A percentile compares a stretch with the other conserved stretches of the same genome.
Conservation (phyloP, 2,797 vertebrate species). For the Pelodytes ibericus region DNA sequence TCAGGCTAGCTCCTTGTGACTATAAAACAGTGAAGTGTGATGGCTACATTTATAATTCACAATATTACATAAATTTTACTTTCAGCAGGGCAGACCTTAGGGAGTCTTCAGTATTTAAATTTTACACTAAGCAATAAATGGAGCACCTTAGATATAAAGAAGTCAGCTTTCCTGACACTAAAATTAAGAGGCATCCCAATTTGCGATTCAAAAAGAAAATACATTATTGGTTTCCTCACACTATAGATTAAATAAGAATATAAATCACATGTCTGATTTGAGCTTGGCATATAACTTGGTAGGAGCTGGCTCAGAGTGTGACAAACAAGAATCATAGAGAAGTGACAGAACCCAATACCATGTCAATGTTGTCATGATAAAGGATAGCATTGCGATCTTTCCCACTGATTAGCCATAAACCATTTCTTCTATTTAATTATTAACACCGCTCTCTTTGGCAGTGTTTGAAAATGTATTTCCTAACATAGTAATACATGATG, state of each 20-base stretch:
- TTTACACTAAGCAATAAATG: constrained; percentile 59
- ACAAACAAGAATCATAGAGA: constrained; percentile 65
- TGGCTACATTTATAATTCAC: constrained; percentile 61
- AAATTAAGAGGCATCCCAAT: constrained; percentile 62
- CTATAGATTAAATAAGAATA: constrained; percentile 74
- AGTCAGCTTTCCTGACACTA: constrained; percentile 60
- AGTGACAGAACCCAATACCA: constrained; percentile 67
- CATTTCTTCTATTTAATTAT: constrained; percentile 64
- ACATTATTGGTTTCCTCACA: constrained; percentile 67
- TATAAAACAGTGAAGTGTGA: constrained; percentile 59
- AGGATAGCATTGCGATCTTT: constrained; percentile 62
- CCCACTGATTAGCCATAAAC: constrained; percentile 63
- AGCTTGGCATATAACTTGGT: constrained; percentile 68
- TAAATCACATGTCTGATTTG: constrained; percentile 75
- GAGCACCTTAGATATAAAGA: constrained; percentile 55
- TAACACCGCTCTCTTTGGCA: constrained; percentile 67
- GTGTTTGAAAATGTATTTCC: constrained; percentile 57
- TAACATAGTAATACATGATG: constrained; percentile 44
- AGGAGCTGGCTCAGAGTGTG: constrained; percentile 62
- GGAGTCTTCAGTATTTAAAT: constrained; percentile 64
- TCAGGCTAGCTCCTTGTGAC: constrained; percentile 52
- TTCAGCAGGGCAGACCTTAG: constrained; percentile 55
- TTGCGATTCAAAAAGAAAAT: constrained; percentile 69
- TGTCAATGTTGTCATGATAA: constrained; percentile 70
- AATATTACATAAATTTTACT: constrained; percentile 64